Evolutionary conservation across 2,888 invertebrate species (phyloP).

Genomic region (Hypsopygia costalis): DNA sequence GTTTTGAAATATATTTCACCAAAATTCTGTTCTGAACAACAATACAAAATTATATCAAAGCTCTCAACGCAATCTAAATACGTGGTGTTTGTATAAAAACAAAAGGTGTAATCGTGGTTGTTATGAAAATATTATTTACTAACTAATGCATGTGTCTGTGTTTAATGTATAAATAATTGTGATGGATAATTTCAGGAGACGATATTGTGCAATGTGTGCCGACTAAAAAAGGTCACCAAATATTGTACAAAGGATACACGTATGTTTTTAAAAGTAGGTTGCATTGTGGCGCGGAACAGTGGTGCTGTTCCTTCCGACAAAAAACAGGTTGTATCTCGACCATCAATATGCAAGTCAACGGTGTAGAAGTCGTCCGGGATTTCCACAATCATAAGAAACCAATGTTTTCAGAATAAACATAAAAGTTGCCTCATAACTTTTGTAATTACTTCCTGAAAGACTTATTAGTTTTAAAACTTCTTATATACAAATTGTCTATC

Average conservation of each 20-base stretch:
- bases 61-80: not conserved
- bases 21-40: too few species aligned
- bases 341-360: conserved; percentile 68
- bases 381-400: conserved; percentile 74
- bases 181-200: conserved; percentile 52
- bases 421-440: too few species aligned
- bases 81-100: not conserved
- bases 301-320: conserved; percentile 68
- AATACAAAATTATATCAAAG: not conserved
- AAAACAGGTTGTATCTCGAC: conserved; percentile 73
- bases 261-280: conserved; percentile 68
- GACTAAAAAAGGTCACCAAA: conserved; percentile 68
- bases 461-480: too few species aligned
- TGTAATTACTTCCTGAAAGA: not conserved
- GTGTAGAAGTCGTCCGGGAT: conserved; percentile 67
- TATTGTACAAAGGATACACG: conserved; percentile 69
- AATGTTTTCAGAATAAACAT: conserved; percentile 46
- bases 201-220: conserved; percentile 71
- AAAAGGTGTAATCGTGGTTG: not conserved
- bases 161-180: conserved; percentile 9
- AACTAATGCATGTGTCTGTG: not conserved
- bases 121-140: not conserved
- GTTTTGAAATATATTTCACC: too few species aligned
- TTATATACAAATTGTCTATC: too few species aligned
- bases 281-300: conserved; percentile 70